These are phyloP conservation scores for Stenodema calcarata DNA, from an alignment of 2,888 invertebrate genomes.

Conservation along the genomic window DNA sequence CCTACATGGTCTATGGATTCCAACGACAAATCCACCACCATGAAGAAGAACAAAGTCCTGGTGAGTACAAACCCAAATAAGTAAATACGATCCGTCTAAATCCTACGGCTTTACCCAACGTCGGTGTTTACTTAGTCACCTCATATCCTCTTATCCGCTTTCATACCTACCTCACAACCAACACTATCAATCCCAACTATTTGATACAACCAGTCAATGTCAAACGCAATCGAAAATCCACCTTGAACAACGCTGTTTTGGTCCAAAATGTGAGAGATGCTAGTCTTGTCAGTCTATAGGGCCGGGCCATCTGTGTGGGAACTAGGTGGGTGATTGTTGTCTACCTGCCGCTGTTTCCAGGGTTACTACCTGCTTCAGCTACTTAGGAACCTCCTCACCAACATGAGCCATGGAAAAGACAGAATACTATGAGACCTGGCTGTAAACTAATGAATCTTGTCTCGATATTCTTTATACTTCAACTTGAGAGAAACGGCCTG, in stretches of 20 bases:
- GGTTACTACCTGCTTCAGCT: conserved; percentile 30
- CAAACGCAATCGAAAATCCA: neutral
- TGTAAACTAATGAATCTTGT: neutral
- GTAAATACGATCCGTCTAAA: neutral
- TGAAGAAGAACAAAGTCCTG: conserved; percentile 49
- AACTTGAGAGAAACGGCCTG: neutral
- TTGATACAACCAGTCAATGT: neutral
- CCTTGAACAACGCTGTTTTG: neutral
- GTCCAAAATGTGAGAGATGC: neutral
- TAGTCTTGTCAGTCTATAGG: neutral
- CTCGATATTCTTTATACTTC: neutral
- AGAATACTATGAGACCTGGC: conserved; percentile 5
- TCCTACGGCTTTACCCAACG: neutral
- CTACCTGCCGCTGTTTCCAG: conserved; percentile 40
- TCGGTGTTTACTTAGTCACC: neutral
- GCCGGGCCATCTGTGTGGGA: conserved; percentile 37
- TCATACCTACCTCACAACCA: neutral
- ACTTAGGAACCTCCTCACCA: neutral
- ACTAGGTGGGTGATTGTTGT: conserved; percentile 41
- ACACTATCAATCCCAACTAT: neutral
- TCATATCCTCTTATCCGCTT: neutral
- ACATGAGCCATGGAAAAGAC: conserved; percentile 29
- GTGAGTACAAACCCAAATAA: neutral
- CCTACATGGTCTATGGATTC: conserved; percentile 47
- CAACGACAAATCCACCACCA: conserved; percentile 40